A percentile compares a stretch with the other conserved stretches of the same genome.
Evolutionary conservation across 2,113 vertebrate genomes (phyloP).

Genomic region (Podarcis raffonei): DNA sequence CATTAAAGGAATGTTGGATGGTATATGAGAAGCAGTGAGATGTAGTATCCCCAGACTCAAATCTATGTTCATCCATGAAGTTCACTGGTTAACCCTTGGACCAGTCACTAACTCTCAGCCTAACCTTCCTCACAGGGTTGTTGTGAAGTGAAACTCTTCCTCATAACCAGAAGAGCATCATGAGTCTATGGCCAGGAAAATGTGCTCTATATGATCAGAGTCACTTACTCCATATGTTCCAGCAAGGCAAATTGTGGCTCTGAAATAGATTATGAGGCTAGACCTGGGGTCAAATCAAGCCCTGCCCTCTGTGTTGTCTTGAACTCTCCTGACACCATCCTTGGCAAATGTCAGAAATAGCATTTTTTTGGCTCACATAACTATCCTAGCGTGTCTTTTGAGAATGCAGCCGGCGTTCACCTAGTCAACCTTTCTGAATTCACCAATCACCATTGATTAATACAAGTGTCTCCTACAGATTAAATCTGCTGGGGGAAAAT

Average conservation of each 20-base stretch:
- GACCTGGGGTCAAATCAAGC: background rate
- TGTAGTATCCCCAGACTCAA: background rate
- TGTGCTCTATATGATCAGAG: no score
- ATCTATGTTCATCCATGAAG: background rate
- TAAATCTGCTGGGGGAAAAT: conserved; percentile 53
- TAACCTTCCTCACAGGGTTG: no score
- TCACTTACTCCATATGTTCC: background rate
- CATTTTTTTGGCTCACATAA: conserved; percentile 14
- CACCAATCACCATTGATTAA: conserved; percentile 67
- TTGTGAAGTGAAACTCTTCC: background rate
- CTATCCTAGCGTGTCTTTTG: conserved; percentile 49
- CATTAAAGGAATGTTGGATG: no score
- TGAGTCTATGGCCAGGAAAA: no score
- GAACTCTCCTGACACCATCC: conserved; percentile 48
- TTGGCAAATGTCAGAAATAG: conserved; percentile 19
- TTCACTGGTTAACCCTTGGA: background rate
- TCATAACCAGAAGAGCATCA: no score
- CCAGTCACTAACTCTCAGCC: background rate
- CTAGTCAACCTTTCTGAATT: conserved; percentile 55
- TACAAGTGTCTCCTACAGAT: conserved; percentile 52
- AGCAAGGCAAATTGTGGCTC: background rate
- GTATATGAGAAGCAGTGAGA: background rate
- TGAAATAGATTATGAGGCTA: background rate
- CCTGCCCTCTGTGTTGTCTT: conserved; percentile 2
- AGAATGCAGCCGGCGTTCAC: conserved; percentile 53